Evolutionary conservation across 2,797 vertebrate species (phyloP).

Genomic region (Sebastes glaucus): DNA sequence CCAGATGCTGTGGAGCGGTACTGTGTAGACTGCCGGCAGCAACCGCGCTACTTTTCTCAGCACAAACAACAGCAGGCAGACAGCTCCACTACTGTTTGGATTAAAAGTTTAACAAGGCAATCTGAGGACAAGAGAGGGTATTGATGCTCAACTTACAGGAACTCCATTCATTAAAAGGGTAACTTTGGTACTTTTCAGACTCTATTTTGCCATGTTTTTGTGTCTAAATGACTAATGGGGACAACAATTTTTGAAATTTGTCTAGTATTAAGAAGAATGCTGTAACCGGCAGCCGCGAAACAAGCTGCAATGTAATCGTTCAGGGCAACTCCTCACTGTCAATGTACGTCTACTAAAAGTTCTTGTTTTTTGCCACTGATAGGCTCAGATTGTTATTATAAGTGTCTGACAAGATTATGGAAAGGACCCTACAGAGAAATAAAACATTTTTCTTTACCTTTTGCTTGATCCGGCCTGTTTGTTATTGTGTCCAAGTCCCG

Average conservation of each 20-base stretch:
- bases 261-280: not conserved
- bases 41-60: not conserved
- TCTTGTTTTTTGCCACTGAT: not conserved
- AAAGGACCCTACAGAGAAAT: not conserved
- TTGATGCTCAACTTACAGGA: not conserved
- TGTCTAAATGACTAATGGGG: not conserved
- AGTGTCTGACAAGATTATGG: not conserved
- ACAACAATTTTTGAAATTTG: not conserved
- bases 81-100: conserved; percentile 7
- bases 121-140: not conserved
- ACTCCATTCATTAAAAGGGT: not conserved
- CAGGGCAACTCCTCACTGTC: not conserved
- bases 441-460: not conserved
- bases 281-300: not conserved
- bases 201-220: not conserved
- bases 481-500: not conserved
- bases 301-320: not conserved
- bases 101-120: not conserved
- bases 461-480: not conserved
- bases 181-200: not conserved
- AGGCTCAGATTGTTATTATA: not conserved
- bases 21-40: not conserved
- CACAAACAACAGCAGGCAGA: conserved; percentile 39
- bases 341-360: not conserved
- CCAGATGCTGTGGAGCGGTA: conserved; percentile 13